A percentile compares a stretch with the other conserved stretches of the same genome.
phyloP scores from a whole-genome alignment of 1,140 invertebrate genomes.

The Macrobrachium nipponense region DNA sequence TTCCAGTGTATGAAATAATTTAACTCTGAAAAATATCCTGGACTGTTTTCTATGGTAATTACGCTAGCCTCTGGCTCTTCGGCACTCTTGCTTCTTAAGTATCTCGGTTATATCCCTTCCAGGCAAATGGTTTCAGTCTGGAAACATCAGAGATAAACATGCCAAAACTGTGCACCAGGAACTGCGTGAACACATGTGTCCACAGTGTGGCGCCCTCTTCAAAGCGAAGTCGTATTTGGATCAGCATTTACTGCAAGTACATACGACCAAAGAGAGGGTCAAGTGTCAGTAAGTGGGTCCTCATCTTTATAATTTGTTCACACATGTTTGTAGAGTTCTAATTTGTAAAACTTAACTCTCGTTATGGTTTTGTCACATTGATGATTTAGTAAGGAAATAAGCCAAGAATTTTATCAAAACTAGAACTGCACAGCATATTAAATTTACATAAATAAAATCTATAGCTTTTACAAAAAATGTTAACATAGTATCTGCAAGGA shows the following conservation, averaged over 20 bases:
- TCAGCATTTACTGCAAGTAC: slow-evolving; percentile 44
- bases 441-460: no score
- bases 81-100: background rate
- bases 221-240: slow-evolving; percentile 56
- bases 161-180: slow-evolving; percentile 44
- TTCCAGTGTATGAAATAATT: no score
- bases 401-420: no score
- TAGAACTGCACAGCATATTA: no score
- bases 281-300: slow-evolving; percentile 29
- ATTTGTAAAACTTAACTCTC: no score
- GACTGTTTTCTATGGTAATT: no score
- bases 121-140: slow-evolving; percentile 46
- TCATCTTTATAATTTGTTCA: background rate
- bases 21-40: no score
- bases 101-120: background rate
- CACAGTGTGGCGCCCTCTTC: slow-evolving; percentile 49
- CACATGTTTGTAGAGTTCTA: background rate
- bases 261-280: slow-evolving; percentile 54
- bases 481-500: no score
- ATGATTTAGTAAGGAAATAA: no score
- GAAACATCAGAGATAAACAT: slow-evolving; percentile 45
- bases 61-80: no score
- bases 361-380: no score
- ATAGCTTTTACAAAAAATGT: no score
- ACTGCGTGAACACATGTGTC: slow-evolving; percentile 46